Evolutionary conservation across 2,797 vertebrate genomes (phyloP).

Genomic region (Sebastes trivittatus): DNA sequence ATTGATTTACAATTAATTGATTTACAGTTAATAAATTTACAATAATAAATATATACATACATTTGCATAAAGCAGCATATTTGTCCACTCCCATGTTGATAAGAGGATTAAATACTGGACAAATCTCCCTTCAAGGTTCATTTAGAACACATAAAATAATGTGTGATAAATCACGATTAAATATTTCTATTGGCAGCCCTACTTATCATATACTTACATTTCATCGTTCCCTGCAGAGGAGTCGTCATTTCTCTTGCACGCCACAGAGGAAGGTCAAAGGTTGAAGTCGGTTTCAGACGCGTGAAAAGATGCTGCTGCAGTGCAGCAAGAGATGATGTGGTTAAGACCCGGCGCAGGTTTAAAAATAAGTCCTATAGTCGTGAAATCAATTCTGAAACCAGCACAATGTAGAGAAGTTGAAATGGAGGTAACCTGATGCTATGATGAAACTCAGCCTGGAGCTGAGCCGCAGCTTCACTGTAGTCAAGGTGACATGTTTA

Average conservation of each 20-base stretch:
- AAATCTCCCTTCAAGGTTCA: too few relatives aligned
- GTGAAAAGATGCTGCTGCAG: background rate
- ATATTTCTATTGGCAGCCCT: too few relatives aligned
- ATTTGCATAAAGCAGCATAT: too few relatives aligned
- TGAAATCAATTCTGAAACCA: background rate
- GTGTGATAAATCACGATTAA: too few relatives aligned
- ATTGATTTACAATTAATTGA: too few relatives aligned
- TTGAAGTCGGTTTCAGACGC: background rate
- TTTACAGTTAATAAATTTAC: too few relatives aligned
- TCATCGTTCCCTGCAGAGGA: background rate
- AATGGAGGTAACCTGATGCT: background rate
- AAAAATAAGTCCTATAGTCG: background rate
- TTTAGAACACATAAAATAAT: too few relatives aligned
- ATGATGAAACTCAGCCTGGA: background rate
- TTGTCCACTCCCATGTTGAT: too few relatives aligned
- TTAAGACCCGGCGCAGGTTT: background rate
- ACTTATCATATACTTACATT: background rate
- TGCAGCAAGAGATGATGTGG: background rate
- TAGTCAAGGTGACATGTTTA: background rate
- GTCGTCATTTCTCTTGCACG: background rate
- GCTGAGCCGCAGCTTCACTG: background rate
- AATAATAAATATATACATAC: too few relatives aligned
- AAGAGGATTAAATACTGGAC: too few relatives aligned
- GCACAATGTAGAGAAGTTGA: background rate
- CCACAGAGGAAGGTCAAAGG: background rate